These are phyloP conservation scores for Caenorhabditis sp. DNA, from an alignment of 2,888 invertebrate species.

Conservation along the genomic window DNA sequence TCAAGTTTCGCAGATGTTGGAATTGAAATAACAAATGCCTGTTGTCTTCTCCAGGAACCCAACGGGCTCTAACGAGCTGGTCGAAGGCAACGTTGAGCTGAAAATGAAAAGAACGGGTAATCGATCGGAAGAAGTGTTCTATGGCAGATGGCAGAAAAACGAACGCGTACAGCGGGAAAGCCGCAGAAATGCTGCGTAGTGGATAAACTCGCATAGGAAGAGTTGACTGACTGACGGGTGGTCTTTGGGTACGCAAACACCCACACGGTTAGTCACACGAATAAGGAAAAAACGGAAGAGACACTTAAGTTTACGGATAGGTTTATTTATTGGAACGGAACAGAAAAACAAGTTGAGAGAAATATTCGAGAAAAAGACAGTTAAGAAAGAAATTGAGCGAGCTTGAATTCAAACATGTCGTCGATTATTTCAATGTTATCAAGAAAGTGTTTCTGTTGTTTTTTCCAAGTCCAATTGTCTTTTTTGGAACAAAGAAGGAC, in stretches of 20 bases:
- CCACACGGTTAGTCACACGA: conserved; percentile 19
- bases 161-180: conserved; percentile 12
- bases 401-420: conserved; percentile 65
- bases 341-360: too few species aligned
- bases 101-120: background rate
- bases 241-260: conserved; percentile 52
- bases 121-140: conserved; percentile 3
- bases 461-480: conserved; percentile 66
- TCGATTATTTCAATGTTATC: conserved; percentile 56
- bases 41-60: background rate
- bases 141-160: background rate
- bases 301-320: background rate
- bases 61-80: background rate
- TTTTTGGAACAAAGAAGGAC: conserved; percentile 65
- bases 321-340: conserved; percentile 18
- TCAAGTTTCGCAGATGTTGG: background rate
- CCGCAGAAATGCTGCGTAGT: conserved; percentile 7
- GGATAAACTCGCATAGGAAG: conserved; percentile 45
- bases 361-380: background rate
- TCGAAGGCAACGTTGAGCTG: conserved; percentile 1
- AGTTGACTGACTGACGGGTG: conserved; percentile 46
- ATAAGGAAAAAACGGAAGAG: background rate
- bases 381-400: conserved; percentile 30
- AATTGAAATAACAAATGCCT: too few species aligned
- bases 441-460: conserved; percentile 41